Base-by-base conservation (phyloP, 2,888 invertebrate genomes). In the Hirtodrosophila trivittata region DNA sequence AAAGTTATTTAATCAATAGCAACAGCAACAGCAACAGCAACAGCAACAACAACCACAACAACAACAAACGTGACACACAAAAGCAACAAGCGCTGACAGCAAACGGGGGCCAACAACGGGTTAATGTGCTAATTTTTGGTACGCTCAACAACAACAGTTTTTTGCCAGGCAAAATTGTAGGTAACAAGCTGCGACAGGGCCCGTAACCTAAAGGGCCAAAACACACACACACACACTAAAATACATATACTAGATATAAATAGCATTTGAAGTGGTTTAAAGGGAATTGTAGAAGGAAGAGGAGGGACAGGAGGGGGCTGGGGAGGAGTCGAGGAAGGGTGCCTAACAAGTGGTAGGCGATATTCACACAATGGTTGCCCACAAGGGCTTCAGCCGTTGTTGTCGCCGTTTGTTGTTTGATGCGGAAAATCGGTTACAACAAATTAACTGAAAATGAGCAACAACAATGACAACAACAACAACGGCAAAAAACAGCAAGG, bases 371-470 rank as follows among this genome's bases (percentile, higher is more conserved):
- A 58, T 64, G 54, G 50, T 69, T 69, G 58, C 75, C 54, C 70
- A 58, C 75, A 74, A 69, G 70, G 75, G 75, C 70, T 56, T 57
- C 52, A 35, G 38, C 13, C 55, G 14, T n/a, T 46, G 49, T 38
- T 38, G 47, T 28, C 18, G 28, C 26, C 26, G 38, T 55, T 50
- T 50, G 52, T 55, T 46, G 56, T 12, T 55, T 63, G 73, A 68
- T 77, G 82, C 82, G 82, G 85, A 81, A 83, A 87, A 85, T 82
- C 86, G 87, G 87, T 67, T 85, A 73, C 80, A 86, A 46, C 78
- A 85, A 87, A 85, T 82, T 85, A 73, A 77, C 80, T 66, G 78
- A 73, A 78, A 86, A 83, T 66, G 62, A 56, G 66, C 67, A 66
- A 76, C 55, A 56, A 42, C 58, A 59, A 43, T 46, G 66, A 66